Conservation (phyloP, 2,797 vertebrate genomes). For the Myotis vivesi region DNA sequence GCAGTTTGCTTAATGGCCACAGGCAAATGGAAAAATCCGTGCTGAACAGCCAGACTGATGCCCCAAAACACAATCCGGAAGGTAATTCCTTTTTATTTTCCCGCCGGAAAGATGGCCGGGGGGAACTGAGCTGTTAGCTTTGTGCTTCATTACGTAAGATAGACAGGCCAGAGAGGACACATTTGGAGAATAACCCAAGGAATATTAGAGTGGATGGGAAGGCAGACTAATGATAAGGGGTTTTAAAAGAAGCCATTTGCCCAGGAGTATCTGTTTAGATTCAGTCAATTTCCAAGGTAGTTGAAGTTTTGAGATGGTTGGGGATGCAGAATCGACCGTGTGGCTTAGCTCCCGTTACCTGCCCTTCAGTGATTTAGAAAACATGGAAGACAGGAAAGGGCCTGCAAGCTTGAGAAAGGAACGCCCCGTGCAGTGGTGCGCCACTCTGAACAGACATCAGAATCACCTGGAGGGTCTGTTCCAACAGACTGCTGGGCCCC, state of each 20-base stretch:
- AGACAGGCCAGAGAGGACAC: background rate
- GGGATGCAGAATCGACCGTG: background rate
- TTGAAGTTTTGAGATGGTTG: background rate
- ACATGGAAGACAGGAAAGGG: background rate
- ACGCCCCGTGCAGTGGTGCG: background rate
- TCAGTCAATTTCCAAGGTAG: background rate
- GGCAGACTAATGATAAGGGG: background rate
- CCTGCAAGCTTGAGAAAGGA: background rate
- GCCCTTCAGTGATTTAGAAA: background rate
- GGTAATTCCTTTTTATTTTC: constrained; percentile 54
- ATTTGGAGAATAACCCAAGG: background rate
- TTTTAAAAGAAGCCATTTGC: constrained; percentile 33
- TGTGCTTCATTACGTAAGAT: constrained; percentile 40
- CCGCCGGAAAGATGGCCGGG: background rate
- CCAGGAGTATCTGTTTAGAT: background rate
- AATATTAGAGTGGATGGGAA: background rate
- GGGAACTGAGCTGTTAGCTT: constrained; percentile 11
- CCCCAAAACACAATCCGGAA: constrained; percentile 17
- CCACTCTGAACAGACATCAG: background rate
- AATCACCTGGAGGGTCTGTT: background rate
- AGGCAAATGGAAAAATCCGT: constrained; percentile 44
- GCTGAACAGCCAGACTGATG: background rate
- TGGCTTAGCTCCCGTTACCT: background rate
- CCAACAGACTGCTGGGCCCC: background rate
- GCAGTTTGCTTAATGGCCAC: constrained; percentile 24